Evolutionary conservation across 23 tunicate species (phyloP), one percentile per base, ranked within the genome.

Genomic region (Halocynthia aurantium): DNA sequence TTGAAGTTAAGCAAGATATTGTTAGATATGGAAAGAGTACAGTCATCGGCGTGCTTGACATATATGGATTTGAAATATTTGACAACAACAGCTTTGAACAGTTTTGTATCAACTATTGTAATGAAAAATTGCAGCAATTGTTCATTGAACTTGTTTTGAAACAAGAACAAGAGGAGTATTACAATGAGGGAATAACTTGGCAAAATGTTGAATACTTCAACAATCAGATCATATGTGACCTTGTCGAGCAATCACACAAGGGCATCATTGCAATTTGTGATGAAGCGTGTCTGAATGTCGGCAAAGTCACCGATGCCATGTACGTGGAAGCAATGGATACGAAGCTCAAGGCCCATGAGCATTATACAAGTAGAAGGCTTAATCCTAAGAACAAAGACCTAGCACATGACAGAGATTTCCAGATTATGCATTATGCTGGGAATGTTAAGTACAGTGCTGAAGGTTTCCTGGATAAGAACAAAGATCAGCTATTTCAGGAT

Each of bases 41-140:
- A 50, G 87, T 93, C 21, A 93, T 93, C 60, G 98, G 98, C 2
- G 98, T 93, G 20, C 58, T 93, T 50, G 98, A 93, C 57, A 93
- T 93, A 53, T 93, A 93, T 61, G 98, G 98, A 4, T 93, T 93
- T 66, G 98, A 93, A 56, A 87, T 93, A 17, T 87, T 93, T 65
- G 94, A 84, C 90, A 93, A 87, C 84, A 93, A 93, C 83, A 87
- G 94, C 60, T 93, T 93, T 67, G 98, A 93, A 50, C 98, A 93
- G 70, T 87, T 93, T 60, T 93, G 98, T 81, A 93, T 93, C 86
- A 93, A 93, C 70, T 93, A 93, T 57, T 87, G 94, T 67, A 93
- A 93, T 66, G 98, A 93, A 60, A 93, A 87, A 64, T 81, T 93
- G 52, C 98, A 93, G 60, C 98, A 93, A 65, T 84, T 93, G 9